Evolutionary conservation across 64 coral and sea anemone species (phyloP), one percentile per base, ranked within the genome.

Genomic region (Stichodactyla mertensii): DNA sequence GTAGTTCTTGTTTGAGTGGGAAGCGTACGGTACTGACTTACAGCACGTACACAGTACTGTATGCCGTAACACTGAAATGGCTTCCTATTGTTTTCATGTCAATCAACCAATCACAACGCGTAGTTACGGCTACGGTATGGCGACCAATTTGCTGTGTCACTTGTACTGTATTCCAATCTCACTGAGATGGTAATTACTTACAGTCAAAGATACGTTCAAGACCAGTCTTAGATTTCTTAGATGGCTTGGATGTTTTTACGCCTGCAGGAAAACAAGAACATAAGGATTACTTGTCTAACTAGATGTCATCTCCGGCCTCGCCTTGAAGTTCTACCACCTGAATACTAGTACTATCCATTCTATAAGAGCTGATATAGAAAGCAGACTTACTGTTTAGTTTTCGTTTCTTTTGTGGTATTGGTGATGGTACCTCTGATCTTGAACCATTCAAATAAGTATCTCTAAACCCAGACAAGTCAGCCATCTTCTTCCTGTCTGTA

Each of bases 401-500:
- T 64, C 90, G 84, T 55, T 92, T 92, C 85, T 61, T 91, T 23
- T 10, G 55, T 22, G 91, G 64, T 27, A 87, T 85, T 57, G 87
- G 94, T 52, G 90, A 89, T 4, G 94, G 92, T 22, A 86, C 56
- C 52, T 80, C 90, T 13, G 82, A 88, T 13, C 89, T 82, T 62
- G 55, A 86, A 80, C 88, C 92, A 78, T 77, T 93, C 12, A 77
- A 60, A 28, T 89, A 84, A 71, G 66, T 86, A 57, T 92, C 90
- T 15, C 24, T 57, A 57, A 92, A 22, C 11, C 86, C 91, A 71
- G 86, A 83, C 4, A 98, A 71, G 57, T 94, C 95, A 84, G 87
- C 85, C 56, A 92, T 27, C 78, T 88, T 93, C 71, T 57, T 98
- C 31, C 77, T 87, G 84, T 89, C 92, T 77, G 96, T 85, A 4